Evolutionary conservation across 2,888 invertebrate genomes (phyloP).

Genomic region (Rotaria sp.): DNA sequence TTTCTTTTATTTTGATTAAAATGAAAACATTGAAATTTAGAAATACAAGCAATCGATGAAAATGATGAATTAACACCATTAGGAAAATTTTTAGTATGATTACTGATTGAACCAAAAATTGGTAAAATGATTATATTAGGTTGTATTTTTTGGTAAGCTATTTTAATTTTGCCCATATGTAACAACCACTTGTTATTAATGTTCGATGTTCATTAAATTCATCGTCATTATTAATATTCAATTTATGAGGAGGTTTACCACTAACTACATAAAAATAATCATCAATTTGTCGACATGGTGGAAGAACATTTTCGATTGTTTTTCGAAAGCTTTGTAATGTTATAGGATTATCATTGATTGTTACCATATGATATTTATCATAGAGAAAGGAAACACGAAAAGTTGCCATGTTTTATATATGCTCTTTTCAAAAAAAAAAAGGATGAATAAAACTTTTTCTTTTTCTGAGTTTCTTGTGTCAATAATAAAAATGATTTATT

Average conservation of each 20-base stretch:
- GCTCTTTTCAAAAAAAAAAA: not conserved
- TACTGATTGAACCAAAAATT: slow-evolving; percentile 88
- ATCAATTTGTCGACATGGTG: not conserved
- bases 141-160: slow-evolving; percentile 64
- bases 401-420: not conserved
- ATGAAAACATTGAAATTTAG: slow-evolving; percentile 55
- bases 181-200: not conserved
- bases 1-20: not conserved
- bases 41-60: slow-evolving; percentile 81
- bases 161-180: slow-evolving; percentile 46
- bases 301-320: not conserved
- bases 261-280: not conserved
- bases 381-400: not conserved
- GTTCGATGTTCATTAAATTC: not conserved
- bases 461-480: not conserved
- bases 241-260: not conserved
- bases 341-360: not conserved
- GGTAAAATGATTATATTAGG: slow-evolving; percentile 95
- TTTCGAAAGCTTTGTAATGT: not conserved
- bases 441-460: not conserved
- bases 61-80: slow-evolving; percentile 82
- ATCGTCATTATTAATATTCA: not conserved
- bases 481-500: not conserved
- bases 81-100: slow-evolving; percentile 80
- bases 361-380: not conserved